Evolutionary conservation across 2,113 vertebrate genomes (phyloP).

Genomic region (Catharus minimus): DNA sequence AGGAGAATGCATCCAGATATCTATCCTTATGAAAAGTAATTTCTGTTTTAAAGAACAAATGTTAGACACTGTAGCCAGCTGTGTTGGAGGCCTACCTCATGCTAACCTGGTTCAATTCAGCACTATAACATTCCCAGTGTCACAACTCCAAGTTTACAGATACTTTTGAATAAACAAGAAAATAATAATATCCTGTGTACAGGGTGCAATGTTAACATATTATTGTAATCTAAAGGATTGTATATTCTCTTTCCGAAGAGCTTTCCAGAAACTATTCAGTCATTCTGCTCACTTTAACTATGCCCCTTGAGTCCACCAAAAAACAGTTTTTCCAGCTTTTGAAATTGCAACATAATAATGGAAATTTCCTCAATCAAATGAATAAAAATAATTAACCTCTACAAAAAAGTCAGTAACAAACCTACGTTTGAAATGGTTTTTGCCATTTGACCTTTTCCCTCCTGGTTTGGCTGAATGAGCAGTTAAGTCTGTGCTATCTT

Average conservation of each 20-base stretch:
- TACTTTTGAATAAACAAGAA: not conserved
- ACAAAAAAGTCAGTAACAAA: not conserved
- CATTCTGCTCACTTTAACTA: conserved; percentile 72
- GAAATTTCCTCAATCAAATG: conserved; percentile 72
- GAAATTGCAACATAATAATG: conserved; percentile 75
- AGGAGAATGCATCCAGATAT: not conserved
- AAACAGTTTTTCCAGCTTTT: conserved; percentile 82
- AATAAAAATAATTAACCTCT: not conserved
- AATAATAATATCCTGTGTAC: not conserved
- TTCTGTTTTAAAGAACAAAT: not conserved
- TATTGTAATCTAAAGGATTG: conserved; percentile 64
- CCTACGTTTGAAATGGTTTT: not conserved
- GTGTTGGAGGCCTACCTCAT: not conserved
- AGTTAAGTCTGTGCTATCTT: not conserved
- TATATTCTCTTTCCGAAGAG: conserved; percentile 72
- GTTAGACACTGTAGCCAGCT: not conserved
- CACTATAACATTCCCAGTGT: not conserved
- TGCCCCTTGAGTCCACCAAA: conserved; percentile 77
- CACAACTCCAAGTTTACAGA: not conserved
- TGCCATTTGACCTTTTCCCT: not conserved
- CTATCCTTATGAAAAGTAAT: not conserved
- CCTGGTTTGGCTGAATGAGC: not conserved
- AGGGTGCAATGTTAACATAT: conserved; percentile 58
- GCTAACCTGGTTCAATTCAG: not conserved
- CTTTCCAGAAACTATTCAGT: conserved; percentile 71